Evolutionary conservation across 1,140 invertebrate species (phyloP).

Genomic region (Lineus longissimus): DNA sequence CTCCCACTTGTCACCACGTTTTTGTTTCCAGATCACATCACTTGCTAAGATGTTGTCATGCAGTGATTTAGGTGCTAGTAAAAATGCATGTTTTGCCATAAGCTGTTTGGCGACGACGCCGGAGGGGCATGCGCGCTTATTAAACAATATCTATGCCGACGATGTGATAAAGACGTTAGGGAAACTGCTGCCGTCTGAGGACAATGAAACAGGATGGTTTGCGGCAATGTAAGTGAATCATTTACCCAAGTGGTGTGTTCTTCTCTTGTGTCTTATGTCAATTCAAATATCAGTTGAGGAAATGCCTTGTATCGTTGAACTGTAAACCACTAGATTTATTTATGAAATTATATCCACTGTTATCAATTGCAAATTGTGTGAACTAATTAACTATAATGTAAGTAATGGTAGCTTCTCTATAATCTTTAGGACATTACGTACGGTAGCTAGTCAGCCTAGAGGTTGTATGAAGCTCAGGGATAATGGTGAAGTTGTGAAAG

Average conservation of each 20-base stretch:
- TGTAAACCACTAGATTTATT: no score
- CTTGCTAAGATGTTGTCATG: constrained; percentile 48
- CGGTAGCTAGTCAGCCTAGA: constrained; percentile 46
- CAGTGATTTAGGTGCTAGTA: constrained; percentile 47
- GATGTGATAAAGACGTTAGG: constrained; percentile 38
- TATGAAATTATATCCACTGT: no score
- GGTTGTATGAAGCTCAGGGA: constrained; percentile 45
- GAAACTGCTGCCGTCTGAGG: constrained; percentile 37
- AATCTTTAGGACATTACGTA: constrained; percentile 43
- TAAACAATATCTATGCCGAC: constrained; percentile 37
- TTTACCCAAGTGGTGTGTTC: constrained; percentile 4
- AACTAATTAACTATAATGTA: no score
- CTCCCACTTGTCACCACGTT: no score
- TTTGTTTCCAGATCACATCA: constrained; percentile 36
- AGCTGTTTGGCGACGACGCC: constrained; percentile 50
- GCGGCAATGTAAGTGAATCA: constrained; percentile 49
- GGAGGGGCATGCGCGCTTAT: constrained; percentile 41
- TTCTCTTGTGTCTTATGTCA: neutral
- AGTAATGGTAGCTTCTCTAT: constrained; percentile 10
- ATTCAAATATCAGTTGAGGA: neutral
- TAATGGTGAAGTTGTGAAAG: constrained; percentile 28
- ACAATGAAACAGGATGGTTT: constrained; percentile 53
- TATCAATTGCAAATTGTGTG: no score
- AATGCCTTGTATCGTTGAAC: neutral
- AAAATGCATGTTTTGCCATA: constrained; percentile 53